Evolutionary conservation across 2,888 invertebrate species (phyloP).

Genomic region (Aporophyla nigra): DNA sequence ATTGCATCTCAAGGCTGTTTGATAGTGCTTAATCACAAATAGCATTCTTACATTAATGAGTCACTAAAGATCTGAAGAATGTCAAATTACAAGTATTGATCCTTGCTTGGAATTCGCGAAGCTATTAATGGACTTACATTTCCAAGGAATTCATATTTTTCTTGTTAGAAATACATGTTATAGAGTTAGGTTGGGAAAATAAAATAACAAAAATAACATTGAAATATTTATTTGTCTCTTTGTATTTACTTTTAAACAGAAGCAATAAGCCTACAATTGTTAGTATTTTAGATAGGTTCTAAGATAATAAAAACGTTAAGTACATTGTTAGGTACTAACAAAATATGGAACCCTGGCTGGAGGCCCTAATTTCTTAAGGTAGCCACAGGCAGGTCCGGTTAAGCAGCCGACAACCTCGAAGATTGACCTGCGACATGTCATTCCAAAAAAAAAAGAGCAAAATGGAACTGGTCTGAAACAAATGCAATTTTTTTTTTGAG

Average conservation of each 20-base stretch:
- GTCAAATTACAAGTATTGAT: constrained; percentile 45
- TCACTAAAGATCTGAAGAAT: constrained; percentile 58
- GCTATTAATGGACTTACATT: not conserved
- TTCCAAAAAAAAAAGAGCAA: no score
- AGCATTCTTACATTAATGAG: constrained; percentile 47
- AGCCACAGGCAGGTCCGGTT: no score
- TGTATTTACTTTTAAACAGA: not conserved
- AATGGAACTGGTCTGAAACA: no score
- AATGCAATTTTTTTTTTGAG: no score
- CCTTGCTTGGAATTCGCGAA: constrained; percentile 17
- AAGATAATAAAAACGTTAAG: no score
- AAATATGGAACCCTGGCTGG: no score
- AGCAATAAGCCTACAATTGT: no score
- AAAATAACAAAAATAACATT: no score
- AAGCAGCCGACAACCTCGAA: no score
- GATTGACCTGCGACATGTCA: no score
- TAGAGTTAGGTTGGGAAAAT: not conserved
- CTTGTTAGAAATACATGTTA: not conserved
- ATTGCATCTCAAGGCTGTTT: constrained; percentile 52
- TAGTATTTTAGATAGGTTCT: not conserved
- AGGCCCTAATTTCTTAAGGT: no score
- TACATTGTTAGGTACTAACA: no score
- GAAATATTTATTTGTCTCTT: not conserved
- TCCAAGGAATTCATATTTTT: not conserved
- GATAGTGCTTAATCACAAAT: constrained; percentile 38